Evolutionary conservation across 2,113 vertebrate species (phyloP), one percentile per base, ranked within the genome.

Genomic region (Progne subis): DNA sequence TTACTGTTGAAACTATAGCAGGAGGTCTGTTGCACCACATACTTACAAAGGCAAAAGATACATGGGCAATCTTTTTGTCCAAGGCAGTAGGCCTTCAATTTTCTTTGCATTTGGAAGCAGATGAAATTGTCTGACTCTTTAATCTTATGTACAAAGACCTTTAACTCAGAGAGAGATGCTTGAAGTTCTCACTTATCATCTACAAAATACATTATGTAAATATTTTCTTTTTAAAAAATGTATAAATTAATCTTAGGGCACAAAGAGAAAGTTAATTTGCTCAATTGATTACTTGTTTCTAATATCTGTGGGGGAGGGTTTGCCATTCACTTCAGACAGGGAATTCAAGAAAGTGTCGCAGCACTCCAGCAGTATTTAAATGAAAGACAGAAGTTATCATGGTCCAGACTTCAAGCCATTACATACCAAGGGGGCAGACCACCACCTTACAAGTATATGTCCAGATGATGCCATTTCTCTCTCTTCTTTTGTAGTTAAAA

Each of bases 11-110:
- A 56, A 28, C 8, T 41, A 8, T 7, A 60, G n/a, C 5, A 79
- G 17, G 11, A 69, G 5, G 4, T 56, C 31, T 59, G 25, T 47
- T 79, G 61, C 7, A 7, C 8, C 56, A 4, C 1, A 0, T 32
- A 25, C 3, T 4, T 34, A 39, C 4, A 37, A 65, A 80, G 8
- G 21, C 31, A 85, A 43, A 82, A 82, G 34, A 2, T 25, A 29
- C 15, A 43, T 9, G 11, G 8, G 6, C 5, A 44, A 16, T 19
- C 7, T 56, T 80, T 82, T 64, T 31, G n/a, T 76, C 63, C 37
- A 55, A 52, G 41, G 41, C 10, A 53, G 37, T 50, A 61, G 12
- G 25, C 18, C 28, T 94, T 83, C 18, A 61, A 28, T 37, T 72
- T 64, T 49, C 31, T 31, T 76, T 76, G 57, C 13, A 17, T 34